These are phyloP conservation scores for Mus spicilegus DNA, from an alignment of 2,113 vertebrate species.

Conservation along the genomic window DNA sequence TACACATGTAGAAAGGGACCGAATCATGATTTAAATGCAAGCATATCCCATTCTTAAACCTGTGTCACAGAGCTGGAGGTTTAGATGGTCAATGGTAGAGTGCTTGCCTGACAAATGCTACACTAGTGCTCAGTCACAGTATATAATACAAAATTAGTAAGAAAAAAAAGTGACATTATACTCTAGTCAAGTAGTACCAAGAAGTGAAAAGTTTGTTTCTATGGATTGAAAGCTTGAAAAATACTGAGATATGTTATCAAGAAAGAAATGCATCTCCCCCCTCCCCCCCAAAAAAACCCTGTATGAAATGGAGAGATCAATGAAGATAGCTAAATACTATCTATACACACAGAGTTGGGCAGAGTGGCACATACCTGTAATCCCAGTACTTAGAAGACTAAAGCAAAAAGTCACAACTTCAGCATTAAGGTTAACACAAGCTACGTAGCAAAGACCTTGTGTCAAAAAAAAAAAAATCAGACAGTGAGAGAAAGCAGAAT, in stretches of 20 bases:
- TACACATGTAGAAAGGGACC: slow-evolving; percentile 42
- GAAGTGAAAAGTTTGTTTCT: slow-evolving; percentile 36
- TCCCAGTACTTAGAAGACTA: not conserved
- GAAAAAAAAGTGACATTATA: slow-evolving; percentile 19
- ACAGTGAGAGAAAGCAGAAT: not conserved
- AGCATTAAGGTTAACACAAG: not conserved
- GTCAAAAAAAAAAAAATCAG: not conserved
- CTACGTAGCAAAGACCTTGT: not conserved
- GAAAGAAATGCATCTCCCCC: slow-evolving; percentile 7
- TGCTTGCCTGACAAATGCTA: not conserved
- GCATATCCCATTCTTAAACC: slow-evolving; percentile 37
- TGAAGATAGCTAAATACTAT: not conserved
- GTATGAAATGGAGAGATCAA: slow-evolving; percentile 36
- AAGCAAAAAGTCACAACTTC: not conserved
- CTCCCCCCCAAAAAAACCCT: slow-evolving; percentile 2
- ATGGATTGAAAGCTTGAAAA: slow-evolving; percentile 38
- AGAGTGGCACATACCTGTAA: not conserved
- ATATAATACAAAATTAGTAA: not conserved
- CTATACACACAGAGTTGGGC: not conserved
- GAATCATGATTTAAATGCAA: slow-evolving; percentile 6
- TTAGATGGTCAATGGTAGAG: not conserved
- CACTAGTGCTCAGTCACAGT: not conserved
- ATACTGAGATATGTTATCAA: slow-evolving; percentile 35
- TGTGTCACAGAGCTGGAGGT: not conserved
- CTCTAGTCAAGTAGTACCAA: not conserved